These are phyloP conservation scores for Synergus laeviventris DNA, from an alignment of 2,888 invertebrate genomes.

Conservation along the genomic window DNA sequence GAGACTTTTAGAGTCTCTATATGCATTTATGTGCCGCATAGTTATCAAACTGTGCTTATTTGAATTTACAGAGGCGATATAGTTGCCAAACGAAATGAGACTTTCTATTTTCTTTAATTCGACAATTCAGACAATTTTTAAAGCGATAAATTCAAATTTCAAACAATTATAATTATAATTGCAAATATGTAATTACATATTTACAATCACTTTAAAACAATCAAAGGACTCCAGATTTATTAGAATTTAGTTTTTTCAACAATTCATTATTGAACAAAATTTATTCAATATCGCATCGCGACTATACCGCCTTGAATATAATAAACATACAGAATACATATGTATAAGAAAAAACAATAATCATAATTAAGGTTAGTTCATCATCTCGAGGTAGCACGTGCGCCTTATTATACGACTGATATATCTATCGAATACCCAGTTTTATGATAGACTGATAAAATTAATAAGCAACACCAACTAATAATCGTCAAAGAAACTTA, in stretches of 20 bases:
- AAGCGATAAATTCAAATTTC: too few relatives aligned
- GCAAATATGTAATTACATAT: too few relatives aligned
- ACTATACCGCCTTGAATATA: constrained; percentile 18
- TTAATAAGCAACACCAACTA: constrained; percentile 50
- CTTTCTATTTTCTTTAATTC: neutral
- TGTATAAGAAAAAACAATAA: constrained; percentile 37
- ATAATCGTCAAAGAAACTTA: constrained; percentile 20
- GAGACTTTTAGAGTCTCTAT: constrained; percentile 26
- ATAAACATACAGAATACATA: too few relatives aligned
- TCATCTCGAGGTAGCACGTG: constrained; percentile 48
- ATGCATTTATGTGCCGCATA: neutral
- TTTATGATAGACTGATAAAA: constrained; percentile 70
- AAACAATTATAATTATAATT: too few relatives aligned
- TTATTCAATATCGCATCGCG: constrained; percentile 4
- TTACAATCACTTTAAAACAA: too few relatives aligned
- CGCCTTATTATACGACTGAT: constrained; percentile 57
- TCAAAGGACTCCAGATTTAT: too few relatives aligned
- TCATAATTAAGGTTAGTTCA: constrained; percentile 18
- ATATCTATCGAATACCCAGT: constrained; percentile 62
- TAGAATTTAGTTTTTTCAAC: neutral
- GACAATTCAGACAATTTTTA: too few relatives aligned
- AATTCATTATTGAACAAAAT: neutral
- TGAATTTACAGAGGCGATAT: constrained; percentile 13
- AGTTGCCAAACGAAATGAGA: constrained; percentile 1
- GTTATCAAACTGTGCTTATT: constrained; percentile 28